phyloP scores from a whole-genome alignment of 2,888 invertebrate genomes.

The Heliconius sara region DNA sequence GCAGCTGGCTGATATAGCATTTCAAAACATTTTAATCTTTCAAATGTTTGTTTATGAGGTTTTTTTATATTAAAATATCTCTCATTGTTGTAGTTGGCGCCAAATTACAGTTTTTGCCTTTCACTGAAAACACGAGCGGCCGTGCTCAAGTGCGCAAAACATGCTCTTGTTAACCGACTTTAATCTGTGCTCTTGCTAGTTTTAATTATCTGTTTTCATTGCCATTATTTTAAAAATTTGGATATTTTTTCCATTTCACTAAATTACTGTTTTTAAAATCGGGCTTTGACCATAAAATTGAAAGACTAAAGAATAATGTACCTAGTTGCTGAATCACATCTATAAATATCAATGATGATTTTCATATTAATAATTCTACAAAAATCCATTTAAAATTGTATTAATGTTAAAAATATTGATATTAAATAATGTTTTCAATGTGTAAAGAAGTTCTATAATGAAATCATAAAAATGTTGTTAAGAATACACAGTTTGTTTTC shows the following conservation, averaged over 20 bases:
- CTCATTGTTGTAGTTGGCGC: constrained; percentile 39
- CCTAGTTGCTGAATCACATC: no score
- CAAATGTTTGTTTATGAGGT: constrained; percentile 25
- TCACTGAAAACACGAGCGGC: constrained; percentile 41
- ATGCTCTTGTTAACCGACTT: constrained; percentile 45
- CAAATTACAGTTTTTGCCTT: constrained; percentile 44
- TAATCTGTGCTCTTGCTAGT: constrained; percentile 37
- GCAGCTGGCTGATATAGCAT: constrained; percentile 8
- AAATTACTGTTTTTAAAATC: background rate
- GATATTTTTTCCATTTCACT: background rate
- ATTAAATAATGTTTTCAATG: no score
- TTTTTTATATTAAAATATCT: constrained; percentile 39
- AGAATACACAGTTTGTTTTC: background rate
- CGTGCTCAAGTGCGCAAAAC: constrained; percentile 49
- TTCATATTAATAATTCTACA: background rate
- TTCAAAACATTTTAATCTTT: constrained; percentile 33
- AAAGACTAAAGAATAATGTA: background rate
- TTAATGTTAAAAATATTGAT: no score
- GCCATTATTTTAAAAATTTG: constrained; percentile 6
- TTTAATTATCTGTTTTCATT: constrained; percentile 36
- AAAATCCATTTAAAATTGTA: no score
- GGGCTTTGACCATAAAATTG: background rate
- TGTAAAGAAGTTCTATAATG: no score
- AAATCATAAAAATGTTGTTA: background rate
- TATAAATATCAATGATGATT: background rate